phyloP scores from a whole-genome alignment of 2,113 vertebrate genomes.

The Pogonocichla stellata region DNA sequence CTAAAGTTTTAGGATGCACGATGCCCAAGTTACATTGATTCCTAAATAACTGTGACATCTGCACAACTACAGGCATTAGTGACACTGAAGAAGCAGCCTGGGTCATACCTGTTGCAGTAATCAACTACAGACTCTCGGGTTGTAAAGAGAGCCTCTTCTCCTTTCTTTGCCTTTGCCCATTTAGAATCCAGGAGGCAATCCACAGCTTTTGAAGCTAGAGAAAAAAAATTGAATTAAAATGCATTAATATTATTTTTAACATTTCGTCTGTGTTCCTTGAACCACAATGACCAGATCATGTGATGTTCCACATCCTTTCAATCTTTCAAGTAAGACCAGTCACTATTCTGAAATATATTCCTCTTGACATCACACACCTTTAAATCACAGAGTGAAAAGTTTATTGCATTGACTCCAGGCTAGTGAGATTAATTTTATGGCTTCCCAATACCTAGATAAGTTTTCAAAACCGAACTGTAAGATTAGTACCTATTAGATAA shows the following conservation, averaged over 20 bases:
- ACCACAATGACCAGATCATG: background rate
- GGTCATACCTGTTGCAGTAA: conserved; percentile 92
- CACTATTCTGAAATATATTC: background rate
- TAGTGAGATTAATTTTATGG: background rate
- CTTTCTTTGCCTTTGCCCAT: conserved; percentile 97
- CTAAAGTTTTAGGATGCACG: fast-evolving
- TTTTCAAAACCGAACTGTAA: background rate
- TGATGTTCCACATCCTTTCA: background rate
- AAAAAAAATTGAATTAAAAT: background rate
- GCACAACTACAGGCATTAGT: background rate
- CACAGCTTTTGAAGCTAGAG: conserved; percentile 93
- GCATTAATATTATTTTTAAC: background rate
- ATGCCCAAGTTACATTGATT: background rate
- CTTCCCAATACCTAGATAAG: background rate
- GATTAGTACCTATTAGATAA: background rate
- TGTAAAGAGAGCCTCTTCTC: conserved; percentile 94
- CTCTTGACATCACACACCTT: background rate
- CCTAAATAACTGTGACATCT: background rate
- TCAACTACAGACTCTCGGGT: conserved; percentile 93
- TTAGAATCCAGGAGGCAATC: conserved; percentile 97
- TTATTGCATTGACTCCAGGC: background rate
- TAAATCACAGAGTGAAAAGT: background rate
- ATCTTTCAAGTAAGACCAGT: background rate
- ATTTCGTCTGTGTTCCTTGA: background rate
- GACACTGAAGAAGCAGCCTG: background rate